Conservation (phyloP, 1,140 invertebrate species). For the Drosophila miranda region DNA sequence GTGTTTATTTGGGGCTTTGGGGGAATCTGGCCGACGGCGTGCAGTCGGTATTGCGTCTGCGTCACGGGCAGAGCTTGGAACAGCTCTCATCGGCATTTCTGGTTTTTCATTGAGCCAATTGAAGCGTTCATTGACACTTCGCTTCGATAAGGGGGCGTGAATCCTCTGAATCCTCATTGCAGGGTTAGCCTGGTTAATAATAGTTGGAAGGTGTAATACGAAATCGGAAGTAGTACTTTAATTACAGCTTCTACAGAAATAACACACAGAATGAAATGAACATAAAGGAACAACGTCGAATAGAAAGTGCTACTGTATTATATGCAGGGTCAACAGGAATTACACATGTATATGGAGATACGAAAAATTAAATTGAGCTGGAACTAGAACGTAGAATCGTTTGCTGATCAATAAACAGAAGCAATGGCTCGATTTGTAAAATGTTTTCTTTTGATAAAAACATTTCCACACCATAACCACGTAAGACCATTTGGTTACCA, state of each 20-base stretch:
- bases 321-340: slow-evolving; percentile 1
- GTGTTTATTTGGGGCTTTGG: slow-evolving; percentile 14
- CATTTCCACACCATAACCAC: too few species aligned
- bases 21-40: slow-evolving; percentile 16
- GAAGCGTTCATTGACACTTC: slow-evolving; percentile 59
- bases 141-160: slow-evolving; percentile 38
- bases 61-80: slow-evolving; percentile 36
- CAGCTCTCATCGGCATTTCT: slow-evolving; percentile 30
- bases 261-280: too few species aligned
- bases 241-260: background rate
- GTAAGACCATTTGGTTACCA: too few species aligned
- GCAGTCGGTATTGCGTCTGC: slow-evolving; percentile 26
- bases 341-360: background rate
- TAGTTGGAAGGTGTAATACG: background rate
- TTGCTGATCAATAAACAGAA: too few species aligned
- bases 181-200: background rate
- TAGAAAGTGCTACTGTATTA: background rate
- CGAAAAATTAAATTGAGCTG: background rate
- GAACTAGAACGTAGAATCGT: background rate
- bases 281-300: too few species aligned
- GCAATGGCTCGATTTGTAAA: too few species aligned
- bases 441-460: too few species aligned
- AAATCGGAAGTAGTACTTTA: slow-evolving; percentile 18
- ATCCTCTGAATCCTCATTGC: background rate
- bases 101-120: slow-evolving; percentile 24